Evolutionary conservation across 2,888 invertebrate genomes (phyloP), one percentile per base, ranked within the genome.

Genomic region (Notocelia uddmanniana): DNA sequence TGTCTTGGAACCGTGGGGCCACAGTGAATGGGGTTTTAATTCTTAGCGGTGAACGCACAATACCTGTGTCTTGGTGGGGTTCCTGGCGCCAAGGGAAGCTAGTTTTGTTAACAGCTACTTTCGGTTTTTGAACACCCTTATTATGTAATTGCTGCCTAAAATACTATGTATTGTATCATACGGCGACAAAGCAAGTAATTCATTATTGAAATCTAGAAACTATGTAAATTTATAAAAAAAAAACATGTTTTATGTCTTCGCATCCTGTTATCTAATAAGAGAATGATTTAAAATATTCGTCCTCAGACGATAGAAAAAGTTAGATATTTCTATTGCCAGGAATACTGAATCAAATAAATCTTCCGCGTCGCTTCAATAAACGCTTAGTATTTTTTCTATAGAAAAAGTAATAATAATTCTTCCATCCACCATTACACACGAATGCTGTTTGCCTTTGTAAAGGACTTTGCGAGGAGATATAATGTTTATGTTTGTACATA

Each of bases 381-480:
- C 81, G 79, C 77, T 75, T 62, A 67, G 73, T 68, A 66, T 73
- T 81, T 83, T 82, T 83, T 83, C 83, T 81, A 81, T 80, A 82
- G 84, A 83, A 84, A 85, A 83, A 85, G 85, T 81, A 76, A 83
- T 83, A 83, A 88, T 88, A 88, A 85, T 86, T 88, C 88, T 82
- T 87, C 81, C 85, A 86, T 83, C 81, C 82, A 81, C 85, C 85
- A 87, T 83, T 87, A 85, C 82, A 81, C 87, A 80, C 81, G 81
- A 77, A 81, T 84, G 85, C 80, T 87, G 52, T 66, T 85, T 77
- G 77, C 76, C 78, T 59, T 75, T 67, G 52, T 70, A 70, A 63
- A 63, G 64, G 52, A 52, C 58, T 68, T 58, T 64, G 70, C 52
- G 21, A 57, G 66, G 70, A 66, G 66, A 52, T 21, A 45, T 26